These are phyloP conservation scores for Peromyscus leucopus DNA, from an alignment of 2,113 vertebrate genomes.

Conservation along the genomic window DNA sequence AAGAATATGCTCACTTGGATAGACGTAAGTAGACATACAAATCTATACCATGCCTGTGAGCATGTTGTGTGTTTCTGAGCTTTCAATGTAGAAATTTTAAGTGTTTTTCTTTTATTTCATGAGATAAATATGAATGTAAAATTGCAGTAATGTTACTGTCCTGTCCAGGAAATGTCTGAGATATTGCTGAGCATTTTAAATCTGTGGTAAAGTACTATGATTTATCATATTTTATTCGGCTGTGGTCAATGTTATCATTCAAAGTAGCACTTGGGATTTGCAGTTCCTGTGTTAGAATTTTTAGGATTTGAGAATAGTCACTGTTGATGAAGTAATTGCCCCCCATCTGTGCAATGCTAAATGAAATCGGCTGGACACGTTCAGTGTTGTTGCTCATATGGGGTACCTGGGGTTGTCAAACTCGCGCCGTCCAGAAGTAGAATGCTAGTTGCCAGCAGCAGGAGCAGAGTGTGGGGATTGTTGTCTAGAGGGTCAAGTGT, in stretches of 20 bases:
- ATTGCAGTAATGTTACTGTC: background rate
- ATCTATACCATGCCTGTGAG: background rate
- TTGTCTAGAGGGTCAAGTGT: background rate
- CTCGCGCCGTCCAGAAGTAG: background rate
- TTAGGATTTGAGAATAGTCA: slow-evolving; percentile 41
- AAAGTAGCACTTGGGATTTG: slow-evolving; percentile 38
- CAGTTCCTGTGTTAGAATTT: slow-evolving; percentile 12
- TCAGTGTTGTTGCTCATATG: background rate
- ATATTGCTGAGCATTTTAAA: slow-evolving; percentile 54
- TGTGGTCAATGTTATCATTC: slow-evolving; percentile 51
- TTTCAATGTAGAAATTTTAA: slow-evolving; percentile 27
- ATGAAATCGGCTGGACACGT: background rate
- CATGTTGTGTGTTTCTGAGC: slow-evolving; percentile 19
- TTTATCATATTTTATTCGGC: slow-evolving; percentile 50
- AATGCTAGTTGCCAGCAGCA: background rate
- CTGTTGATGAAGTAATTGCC: slow-evolving; percentile 50
- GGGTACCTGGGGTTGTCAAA: background rate
- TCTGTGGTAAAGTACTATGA: background rate
- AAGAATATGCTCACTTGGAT: background rate
- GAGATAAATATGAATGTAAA: slow-evolving; percentile 4
- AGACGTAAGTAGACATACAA: background rate
- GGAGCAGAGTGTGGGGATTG: background rate
- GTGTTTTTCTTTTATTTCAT: slow-evolving; percentile 48
- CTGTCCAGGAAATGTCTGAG: slow-evolving; percentile 53
- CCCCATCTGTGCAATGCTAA: background rate